Base-by-base conservation (phyloP, 2,113 vertebrate species). In the Nicator chloris region DNA sequence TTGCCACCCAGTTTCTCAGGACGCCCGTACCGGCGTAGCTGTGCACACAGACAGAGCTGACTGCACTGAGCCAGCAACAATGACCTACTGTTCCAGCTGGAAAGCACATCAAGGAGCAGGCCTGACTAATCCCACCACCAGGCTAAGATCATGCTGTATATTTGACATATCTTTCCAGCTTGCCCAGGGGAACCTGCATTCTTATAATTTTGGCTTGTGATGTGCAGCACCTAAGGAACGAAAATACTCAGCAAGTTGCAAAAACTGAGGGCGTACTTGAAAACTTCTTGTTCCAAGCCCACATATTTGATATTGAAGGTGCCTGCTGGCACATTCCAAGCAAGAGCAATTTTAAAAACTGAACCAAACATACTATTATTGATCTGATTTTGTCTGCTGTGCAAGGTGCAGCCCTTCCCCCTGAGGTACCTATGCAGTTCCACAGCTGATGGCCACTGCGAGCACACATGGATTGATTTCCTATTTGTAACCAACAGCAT, bases 401-500 rank as follows among this genome's bases (percentile, higher is more conserved):
- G 87, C 86, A 88, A 95, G 87, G 92, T 90, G 95, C 73, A 95
- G 93, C 54, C 37, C 54, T 59, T 87, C 44, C 45, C 82, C 82
- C 42, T 51, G 40, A 82, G 90, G 76, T 33, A 50, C 63, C 82
- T 37, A 9, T 17, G 50, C 40, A 72, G 79, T 50, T 95, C 83
- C 66, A 85, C 22, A 15, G 63, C 45, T 94, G 72, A 96, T 7
- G 19, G 84, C 84, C 95, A 86, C 91, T 69, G 51, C 91, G 81
- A 96, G 73, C 82, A 92, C 88, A 95, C 96, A 92, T 20, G 37
- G 80, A 97, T 91, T 93, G 97, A 98, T 97, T 97, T 98, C 85
- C 92, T 95, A 89, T 96, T 93, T 79, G 45, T 80, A 87, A 83
- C 86, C 88, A 96, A 90, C 42, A 90, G 66, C 40, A 53, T 39